These are phyloP conservation scores for Homarus gammarus DNA, from an alignment of 2,888 invertebrate species.

Conservation along the genomic window DNA sequence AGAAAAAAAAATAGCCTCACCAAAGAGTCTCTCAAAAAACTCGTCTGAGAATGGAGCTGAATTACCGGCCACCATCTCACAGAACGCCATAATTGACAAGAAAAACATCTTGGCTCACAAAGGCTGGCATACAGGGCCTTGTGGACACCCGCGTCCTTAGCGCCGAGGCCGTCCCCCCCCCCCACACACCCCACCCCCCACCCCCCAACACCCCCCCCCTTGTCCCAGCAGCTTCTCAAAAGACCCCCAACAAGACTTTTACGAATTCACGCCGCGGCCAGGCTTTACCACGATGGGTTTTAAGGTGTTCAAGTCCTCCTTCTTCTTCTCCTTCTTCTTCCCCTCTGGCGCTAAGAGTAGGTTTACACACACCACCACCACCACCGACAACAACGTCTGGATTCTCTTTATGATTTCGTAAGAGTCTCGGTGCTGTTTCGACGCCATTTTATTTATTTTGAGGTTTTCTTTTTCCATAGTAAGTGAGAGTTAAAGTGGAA, in stretches of 20 bases:
- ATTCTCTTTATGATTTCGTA: no score
- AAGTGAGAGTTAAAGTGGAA: no score
- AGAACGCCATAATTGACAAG: conserved; percentile 54
- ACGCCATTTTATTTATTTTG: no score
- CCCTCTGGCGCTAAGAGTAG: no score
- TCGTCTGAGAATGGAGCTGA: conserved; percentile 16
- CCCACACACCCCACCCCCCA: background rate
- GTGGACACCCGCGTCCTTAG: conserved; percentile 53
- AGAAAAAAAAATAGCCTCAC: no score
- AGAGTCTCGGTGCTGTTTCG: no score
- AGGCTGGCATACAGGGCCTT: conserved; percentile 29
- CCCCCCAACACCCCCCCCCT: conserved; percentile 7
- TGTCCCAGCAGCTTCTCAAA: conserved; percentile 29
- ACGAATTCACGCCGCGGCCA: conserved; percentile 41
- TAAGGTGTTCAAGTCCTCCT: conserved; percentile 16
- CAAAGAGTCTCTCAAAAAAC: background rate
- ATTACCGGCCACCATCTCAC: background rate
- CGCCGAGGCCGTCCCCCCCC: conserved; percentile 8
- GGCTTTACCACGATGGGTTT: conserved; percentile 43
- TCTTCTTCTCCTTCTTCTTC: no score
- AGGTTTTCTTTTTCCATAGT: no score
- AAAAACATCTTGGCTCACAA: conserved; percentile 60
- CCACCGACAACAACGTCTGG: no score
- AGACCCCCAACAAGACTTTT: conserved; percentile 34
- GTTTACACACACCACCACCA: no score